Conservation (phyloP, 2,888 invertebrate genomes). For the Acrobasis consociella region DNA sequence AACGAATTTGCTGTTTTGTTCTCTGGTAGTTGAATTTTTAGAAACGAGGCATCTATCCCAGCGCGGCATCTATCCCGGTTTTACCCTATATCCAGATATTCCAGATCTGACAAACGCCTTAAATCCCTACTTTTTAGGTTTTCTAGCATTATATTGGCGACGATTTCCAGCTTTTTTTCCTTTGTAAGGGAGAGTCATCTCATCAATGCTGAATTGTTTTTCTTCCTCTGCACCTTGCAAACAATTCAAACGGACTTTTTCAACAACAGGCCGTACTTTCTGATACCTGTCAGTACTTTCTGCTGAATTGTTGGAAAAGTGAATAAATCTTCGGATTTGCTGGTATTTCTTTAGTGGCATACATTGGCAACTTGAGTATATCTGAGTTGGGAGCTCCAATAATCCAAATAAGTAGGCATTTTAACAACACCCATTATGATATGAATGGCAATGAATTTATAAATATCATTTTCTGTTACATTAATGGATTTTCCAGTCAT, state of each 20-base stretch:
- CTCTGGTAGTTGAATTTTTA: too few relatives aligned
- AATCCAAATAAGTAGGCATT: slow-evolving; percentile 15
- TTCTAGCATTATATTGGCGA: not conserved
- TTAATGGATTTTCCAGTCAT: slow-evolving; percentile 26
- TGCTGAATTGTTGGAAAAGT: not conserved
- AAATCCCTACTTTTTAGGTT: slow-evolving; percentile 17
- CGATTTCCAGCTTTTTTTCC: slow-evolving; percentile 1
- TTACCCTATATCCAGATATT: slow-evolving; percentile 18
- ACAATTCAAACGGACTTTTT: slow-evolving; percentile 17
- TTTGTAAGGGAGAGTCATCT: slow-evolving; percentile 17
- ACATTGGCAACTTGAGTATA: slow-evolving; percentile 5
- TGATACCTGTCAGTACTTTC: slow-evolving; percentile 4
- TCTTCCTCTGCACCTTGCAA: slow-evolving; percentile 11
- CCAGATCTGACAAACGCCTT: slow-evolving; percentile 27
- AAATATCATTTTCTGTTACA: slow-evolving; percentile 21
- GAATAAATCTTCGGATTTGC: slow-evolving; percentile 11
- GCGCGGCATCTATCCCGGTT: too few relatives aligned
- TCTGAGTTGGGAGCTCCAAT: not conserved
- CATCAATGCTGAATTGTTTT: slow-evolving; percentile 10
- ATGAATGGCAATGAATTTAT: slow-evolving; percentile 13
- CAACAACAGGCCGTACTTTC: slow-evolving; percentile 6
- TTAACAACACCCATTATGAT: slow-evolving; percentile 8
- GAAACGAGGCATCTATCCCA: too few relatives aligned
- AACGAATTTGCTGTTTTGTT: too few relatives aligned
- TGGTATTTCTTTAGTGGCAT: slow-evolving; percentile 17